Base-by-base conservation (phyloP, 2,888 invertebrate species). In the Hymenopus coronatus region DNA sequence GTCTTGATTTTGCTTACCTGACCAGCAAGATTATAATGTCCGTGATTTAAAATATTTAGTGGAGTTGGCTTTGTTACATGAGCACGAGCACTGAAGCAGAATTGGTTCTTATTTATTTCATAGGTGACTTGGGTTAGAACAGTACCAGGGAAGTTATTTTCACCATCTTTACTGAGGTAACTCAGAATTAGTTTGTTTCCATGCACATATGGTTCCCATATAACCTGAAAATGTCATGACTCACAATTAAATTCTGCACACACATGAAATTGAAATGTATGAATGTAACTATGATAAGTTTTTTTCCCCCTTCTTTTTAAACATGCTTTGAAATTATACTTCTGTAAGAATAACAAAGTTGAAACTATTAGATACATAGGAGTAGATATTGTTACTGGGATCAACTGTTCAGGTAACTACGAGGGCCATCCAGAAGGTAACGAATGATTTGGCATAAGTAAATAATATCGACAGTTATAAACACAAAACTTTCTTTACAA, bases 11-110 rank as follows among this genome's bases (percentile, higher is more conserved):
- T 54, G 12, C 81, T 86, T 28, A 87, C 87, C 33, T 98, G 98
- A 25, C 98, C 98, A 86, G 96, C 97, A 83, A 99, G 94, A 93
- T 99, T 99, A 93, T 99, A 98, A 93, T 97, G 99, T 1, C 97
- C 96, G 92, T 98, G 97, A 93, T 97, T 97, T 85, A 98, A 98
- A 89, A 99, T 93, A 93, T 98, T 98, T 90, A 99, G 94, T 25
- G 97, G 96, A 0, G 98, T 98, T 0, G 97, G 95, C 92, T 97
- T 97, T 15, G 96, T 96, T 3, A 97, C 95, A 4, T 95, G 95
- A 28, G 97, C 97, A 90, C 94, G 95, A 94, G 97, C 97, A 90
- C 96, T 95, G 9, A 98, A 95, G 90, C 95, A 93, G 83, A 99
- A 94, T 90, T 96, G 95, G 92, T 98, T 97, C 90, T 96, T 95